Conservation (phyloP, 2,888 invertebrate species). For the Idaea dimidiata region DNA sequence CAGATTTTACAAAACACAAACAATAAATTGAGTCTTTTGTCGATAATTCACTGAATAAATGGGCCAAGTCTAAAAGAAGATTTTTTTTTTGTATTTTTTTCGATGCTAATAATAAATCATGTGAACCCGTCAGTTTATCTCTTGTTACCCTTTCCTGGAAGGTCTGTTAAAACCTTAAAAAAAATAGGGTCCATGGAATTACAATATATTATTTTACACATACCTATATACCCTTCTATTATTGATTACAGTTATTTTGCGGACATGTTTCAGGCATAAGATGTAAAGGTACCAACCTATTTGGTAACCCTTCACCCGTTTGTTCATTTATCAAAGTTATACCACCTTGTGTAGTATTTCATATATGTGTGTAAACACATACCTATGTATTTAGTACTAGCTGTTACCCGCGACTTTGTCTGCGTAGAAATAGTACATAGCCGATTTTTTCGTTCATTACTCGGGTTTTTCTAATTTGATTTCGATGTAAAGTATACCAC, state of each 20-base stretch:
- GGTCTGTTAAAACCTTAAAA: conserved; percentile 23
- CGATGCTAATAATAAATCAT: not conserved
- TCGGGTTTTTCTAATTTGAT: no score
- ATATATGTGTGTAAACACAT: no score
- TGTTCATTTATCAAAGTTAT: conserved; percentile 33
- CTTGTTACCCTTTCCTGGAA: not conserved
- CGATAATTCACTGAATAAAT: not conserved
- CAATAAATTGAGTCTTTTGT: not conserved
- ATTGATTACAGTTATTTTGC: conserved; percentile 27
- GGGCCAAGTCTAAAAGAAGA: not conserved
- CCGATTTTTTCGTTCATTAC: no score
- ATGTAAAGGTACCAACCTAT: conserved; percentile 26
- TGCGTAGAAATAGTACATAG: no score
- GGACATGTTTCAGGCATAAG: conserved; percentile 29
- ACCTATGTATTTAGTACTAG: no score
- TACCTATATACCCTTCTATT: conserved; percentile 20
- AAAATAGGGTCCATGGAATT: conserved; percentile 22
- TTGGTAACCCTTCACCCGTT: conserved; percentile 29
- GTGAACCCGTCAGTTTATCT: not conserved
- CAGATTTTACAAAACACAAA: not conserved
- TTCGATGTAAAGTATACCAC: no score
- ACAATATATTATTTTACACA: conserved; percentile 30
- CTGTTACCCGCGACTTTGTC: no score
- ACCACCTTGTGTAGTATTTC: conserved; percentile 30
- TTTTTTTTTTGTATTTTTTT: not conserved